Evolutionary conservation across 2,888 invertebrate species (phyloP).

Genomic region (Xestia ashworthii): DNA sequence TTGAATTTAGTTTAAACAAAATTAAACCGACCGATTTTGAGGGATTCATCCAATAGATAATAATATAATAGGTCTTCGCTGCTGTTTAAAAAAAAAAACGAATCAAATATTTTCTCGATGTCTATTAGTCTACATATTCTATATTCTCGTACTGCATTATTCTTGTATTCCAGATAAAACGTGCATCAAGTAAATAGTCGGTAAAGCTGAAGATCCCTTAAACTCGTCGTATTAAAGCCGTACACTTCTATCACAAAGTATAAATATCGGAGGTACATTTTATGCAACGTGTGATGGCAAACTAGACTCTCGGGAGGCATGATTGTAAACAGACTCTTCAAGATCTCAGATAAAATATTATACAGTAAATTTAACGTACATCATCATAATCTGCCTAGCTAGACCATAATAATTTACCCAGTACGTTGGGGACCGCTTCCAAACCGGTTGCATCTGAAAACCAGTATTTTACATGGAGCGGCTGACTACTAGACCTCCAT

Average conservation of each 20-base stretch:
- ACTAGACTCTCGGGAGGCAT: not conserved
- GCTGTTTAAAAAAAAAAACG: not conserved
- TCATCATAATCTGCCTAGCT: not conserved
- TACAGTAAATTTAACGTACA: not conserved
- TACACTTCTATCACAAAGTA: constrained; percentile 3
- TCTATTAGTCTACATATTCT: constrained; percentile 8
- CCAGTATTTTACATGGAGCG: not conserved
- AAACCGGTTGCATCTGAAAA: not conserved
- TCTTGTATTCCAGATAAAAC: constrained; percentile 22
- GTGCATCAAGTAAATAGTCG: not conserved
- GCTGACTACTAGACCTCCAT: not conserved
- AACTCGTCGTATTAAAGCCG: constrained; percentile 15
- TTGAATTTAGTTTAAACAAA: not conserved
- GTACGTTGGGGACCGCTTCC: not conserved
- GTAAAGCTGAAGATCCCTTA: constrained; percentile 16
- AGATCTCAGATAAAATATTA: not conserved
- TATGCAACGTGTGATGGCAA: constrained; percentile 17
- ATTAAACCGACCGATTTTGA: constrained; percentile 9
- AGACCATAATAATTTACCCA: not conserved
- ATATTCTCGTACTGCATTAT: constrained; percentile 29
- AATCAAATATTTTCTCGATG: constrained; percentile 22
- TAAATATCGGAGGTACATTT: not conserved
- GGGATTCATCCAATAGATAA: constrained; percentile 4
- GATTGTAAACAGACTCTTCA: not conserved
- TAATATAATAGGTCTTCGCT: not conserved